Base-by-base conservation (phyloP, 2,113 vertebrate species). In the Ariopsis seemanni region DNA sequence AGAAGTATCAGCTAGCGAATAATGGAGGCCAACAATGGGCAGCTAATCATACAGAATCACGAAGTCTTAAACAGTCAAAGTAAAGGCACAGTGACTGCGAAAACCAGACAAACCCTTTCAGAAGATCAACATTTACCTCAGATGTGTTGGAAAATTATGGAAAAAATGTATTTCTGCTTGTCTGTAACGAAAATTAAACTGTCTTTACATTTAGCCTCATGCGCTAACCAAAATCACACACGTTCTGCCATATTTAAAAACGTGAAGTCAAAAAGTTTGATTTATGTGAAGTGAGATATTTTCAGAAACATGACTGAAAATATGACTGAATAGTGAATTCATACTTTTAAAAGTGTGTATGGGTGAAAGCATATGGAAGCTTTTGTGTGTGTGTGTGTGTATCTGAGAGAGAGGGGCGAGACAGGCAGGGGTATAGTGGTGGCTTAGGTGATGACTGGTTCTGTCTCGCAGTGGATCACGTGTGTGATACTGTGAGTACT, bases 391-490 rank as follows among this genome's bases (percentile, higher is more conserved):
- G 3, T 42, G 63, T 27, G 25, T 27, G 22, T 27, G 25, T 27
- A 8, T 52, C 60, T 67, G 53, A 25, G 50, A 11, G 72, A 60
- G 69, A 18, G 72, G 1, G 48, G 22, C 52, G 25, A 80, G 78
- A 80, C 57, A 69, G 42, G 25, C 60, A 69, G 83, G 75, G 18
- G 86, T 91, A 91, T 86, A 79, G 82, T 75, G 91, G 92, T 90
- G 91, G 92, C 90, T 82, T 87, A 92, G 90, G 93, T 93, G 94
- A 90, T 92, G 94, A 94, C 88, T 92, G 90, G 48, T 94, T 89
- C 94, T 93, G 94, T 95, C 94, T 79, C n/a, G 89, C 90, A 91
- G 91, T 82, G 90, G 93, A 94, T 94, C 93, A 84, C 89, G 90
- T 94, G 93, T 92, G 55, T 93, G 78, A 58, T 58, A 58, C 53